phyloP scores from a whole-genome alignment of 92 coral and sea anemone species.

The Zoanthus sociatus region DNA sequence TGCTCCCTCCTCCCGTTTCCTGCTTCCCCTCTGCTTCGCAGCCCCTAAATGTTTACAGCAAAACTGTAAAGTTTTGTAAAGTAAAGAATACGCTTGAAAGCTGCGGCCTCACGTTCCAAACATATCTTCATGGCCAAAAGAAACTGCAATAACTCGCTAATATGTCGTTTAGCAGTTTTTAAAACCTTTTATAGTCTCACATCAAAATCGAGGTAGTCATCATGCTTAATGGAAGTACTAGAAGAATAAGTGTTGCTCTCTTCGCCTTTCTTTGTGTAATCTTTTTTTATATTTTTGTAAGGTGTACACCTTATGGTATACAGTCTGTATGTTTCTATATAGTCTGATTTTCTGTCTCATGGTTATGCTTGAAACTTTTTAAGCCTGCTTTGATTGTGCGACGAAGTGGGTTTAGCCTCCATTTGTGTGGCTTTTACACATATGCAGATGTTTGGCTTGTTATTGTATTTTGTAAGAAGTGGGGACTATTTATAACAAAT shows the following conservation, averaged over 20 bases:
- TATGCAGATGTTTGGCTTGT: too few relatives aligned
- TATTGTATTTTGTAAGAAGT: too few relatives aligned
- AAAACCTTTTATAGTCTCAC: constrained; percentile 23
- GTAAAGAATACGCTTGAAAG: constrained; percentile 9
- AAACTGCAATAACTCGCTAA: constrained; percentile 18
- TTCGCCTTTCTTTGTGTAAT: constrained; percentile 22
- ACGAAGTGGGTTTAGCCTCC: constrained; percentile 23
- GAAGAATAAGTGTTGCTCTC: constrained; percentile 25
- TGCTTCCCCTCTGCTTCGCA: constrained; percentile 4
- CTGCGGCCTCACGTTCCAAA: constrained; percentile 3
- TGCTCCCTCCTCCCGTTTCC: not conserved
- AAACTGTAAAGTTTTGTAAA: not conserved
- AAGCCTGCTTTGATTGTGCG: constrained; percentile 18
- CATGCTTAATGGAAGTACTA: constrained; percentile 3
- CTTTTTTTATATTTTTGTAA: constrained; percentile 24
- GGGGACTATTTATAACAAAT: too few relatives aligned
- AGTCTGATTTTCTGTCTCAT: constrained; percentile 4
- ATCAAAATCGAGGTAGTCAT: not conserved
- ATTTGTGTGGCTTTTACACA: too few relatives aligned
- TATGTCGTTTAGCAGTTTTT: constrained; percentile 23
- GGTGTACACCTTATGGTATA: constrained; percentile 30
- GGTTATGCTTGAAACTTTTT: constrained; percentile 20
- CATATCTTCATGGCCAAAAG: constrained; percentile 3
- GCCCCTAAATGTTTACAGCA: constrained; percentile 12
- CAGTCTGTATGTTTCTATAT: constrained; percentile 9